phyloP scores from a whole-genome alignment of 92 coral and sea anemone genomes.

The Anthopleura xanthogrammica region DNA sequence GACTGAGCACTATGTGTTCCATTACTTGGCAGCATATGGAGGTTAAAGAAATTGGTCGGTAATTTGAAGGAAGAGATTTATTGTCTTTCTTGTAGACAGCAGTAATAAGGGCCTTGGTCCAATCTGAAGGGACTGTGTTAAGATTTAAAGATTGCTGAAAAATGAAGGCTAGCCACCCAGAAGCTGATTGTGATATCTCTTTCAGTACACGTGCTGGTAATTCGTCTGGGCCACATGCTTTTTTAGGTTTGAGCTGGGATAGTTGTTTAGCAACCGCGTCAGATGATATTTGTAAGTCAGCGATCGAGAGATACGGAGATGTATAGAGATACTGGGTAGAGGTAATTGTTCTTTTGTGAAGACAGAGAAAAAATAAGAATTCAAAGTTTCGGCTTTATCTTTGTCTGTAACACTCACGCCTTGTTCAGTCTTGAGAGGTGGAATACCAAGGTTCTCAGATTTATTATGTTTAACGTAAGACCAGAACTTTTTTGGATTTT shows the following conservation, averaged over 20 bases:
- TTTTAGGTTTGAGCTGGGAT: conserved; percentile 26
- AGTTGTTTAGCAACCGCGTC: conserved; percentile 51
- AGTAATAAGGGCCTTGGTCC: conserved; percentile 53
- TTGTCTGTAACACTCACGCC: conserved; percentile 24
- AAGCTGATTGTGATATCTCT: conserved; percentile 26
- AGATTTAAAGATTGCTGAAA: conserved; percentile 41
- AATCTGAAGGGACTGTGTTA: conserved; percentile 26
- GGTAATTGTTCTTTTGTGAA: conserved; percentile 38
- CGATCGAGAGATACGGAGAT: conserved; percentile 24
- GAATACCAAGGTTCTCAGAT: conserved; percentile 50
- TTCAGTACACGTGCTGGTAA: conserved; percentile 26
- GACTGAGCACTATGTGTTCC: conserved; percentile 60
- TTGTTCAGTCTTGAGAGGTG: conserved; percentile 28
- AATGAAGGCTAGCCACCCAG: conserved; percentile 36
- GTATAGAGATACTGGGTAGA: conserved; percentile 6
- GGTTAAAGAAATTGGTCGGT: conserved; percentile 47
- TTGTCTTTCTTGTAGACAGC: conserved; percentile 38
- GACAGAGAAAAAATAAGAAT: conserved; percentile 34
- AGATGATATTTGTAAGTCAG: conserved; percentile 18
- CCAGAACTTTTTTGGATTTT: conserved; percentile 54
- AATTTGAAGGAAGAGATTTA: conserved; percentile 46
- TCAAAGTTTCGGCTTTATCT: conserved; percentile 52
- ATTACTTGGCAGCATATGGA: conserved; percentile 49
- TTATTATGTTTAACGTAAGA: conserved; percentile 27
- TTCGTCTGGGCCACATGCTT: conserved; percentile 25